Conservation (phyloP, 2,113 vertebrate genomes). For the Ivindomyrus marchei region DNA sequence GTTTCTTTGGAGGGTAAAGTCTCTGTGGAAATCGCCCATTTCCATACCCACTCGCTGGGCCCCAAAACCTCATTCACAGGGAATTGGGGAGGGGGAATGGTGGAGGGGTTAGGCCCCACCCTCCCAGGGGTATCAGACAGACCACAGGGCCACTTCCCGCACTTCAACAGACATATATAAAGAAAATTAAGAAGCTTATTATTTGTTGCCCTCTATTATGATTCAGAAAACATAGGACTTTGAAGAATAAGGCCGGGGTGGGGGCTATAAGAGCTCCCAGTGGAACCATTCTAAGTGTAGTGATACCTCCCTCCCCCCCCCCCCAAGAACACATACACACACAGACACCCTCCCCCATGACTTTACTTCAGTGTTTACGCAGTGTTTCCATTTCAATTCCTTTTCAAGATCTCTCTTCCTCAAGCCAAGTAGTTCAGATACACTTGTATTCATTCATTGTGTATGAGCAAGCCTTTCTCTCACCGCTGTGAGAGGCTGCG, state of each 20-base stretch:
- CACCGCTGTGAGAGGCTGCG: conserved; percentile 38
- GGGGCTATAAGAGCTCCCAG: conserved; percentile 33
- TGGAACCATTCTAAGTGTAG: conserved; percentile 32
- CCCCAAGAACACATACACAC: conserved; percentile 14
- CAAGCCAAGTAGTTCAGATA: conserved; percentile 36
- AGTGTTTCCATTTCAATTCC: conserved; percentile 45
- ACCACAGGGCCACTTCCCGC: conserved; percentile 34
- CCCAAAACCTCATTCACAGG: conserved; percentile 4
- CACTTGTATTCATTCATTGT: conserved; percentile 45
- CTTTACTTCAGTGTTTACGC: conserved; percentile 20
- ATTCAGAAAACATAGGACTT: not conserved
- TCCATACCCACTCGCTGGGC: conserved; percentile 2
- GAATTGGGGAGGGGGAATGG: not conserved
- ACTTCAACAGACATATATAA: conserved; percentile 30
- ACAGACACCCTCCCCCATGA: conserved; percentile 22
- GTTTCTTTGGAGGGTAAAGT: not conserved
- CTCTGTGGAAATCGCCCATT: conserved; percentile 19
- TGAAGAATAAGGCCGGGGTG: conserved; percentile 22
- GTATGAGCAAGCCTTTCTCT: conserved; percentile 41
- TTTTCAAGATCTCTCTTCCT: conserved; percentile 28
- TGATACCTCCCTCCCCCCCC: not conserved
- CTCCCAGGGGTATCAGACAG: conserved; percentile 12
- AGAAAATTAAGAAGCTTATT: conserved; percentile 8
- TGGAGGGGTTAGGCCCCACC: not conserved
- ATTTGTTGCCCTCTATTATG: conserved; percentile 16